Evolutionary conservation across 2,113 vertebrate genomes (phyloP).

Genomic region (Coregonus clupeaformis): DNA sequence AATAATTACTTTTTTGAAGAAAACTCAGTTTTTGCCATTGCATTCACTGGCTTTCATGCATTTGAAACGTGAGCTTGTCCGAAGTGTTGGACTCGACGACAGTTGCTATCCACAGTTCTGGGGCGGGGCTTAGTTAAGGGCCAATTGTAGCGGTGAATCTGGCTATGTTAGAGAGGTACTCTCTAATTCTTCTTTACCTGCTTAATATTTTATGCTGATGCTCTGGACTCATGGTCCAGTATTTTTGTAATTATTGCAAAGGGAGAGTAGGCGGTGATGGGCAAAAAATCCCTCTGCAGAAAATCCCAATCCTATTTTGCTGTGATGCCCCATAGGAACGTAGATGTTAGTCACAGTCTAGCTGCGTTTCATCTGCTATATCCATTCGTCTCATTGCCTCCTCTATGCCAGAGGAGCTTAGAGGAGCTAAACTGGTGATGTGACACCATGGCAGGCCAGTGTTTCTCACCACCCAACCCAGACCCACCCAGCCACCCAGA

Average conservation of each 20-base stretch:
- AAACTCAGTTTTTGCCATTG: too few species aligned
- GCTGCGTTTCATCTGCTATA: conserved; percentile 38
- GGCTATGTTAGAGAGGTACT: neutral
- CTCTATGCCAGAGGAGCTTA: conserved; percentile 13
- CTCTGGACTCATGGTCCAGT: neutral
- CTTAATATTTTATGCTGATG: neutral
- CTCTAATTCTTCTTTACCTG: too few species aligned
- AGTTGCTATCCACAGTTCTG: too few species aligned
- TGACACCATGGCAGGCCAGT: conserved; percentile 17
- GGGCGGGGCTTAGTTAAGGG: too few species aligned
- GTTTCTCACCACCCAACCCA: neutral
- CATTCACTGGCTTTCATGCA: too few species aligned
- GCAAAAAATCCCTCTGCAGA: conserved; percentile 10
- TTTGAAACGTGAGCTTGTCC: too few species aligned
- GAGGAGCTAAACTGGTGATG: conserved; percentile 21
- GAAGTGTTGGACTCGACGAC: too few species aligned
- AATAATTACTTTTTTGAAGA: too few species aligned
- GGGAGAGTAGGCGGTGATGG: neutral
- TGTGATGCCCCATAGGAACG: conserved; percentile 26
- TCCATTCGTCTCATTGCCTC: conserved; percentile 32
- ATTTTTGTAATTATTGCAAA: neutral
- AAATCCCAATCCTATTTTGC: conserved; percentile 38
- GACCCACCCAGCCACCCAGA: neutral
- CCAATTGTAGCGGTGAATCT: too few species aligned
- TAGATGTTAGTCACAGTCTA: conserved; percentile 33